Percentiles rank a stretch among this genome's conserved stretches.
Conservation (phyloP, 1,140 invertebrate species). For the Drosophila sulfurigaster region DNA sequence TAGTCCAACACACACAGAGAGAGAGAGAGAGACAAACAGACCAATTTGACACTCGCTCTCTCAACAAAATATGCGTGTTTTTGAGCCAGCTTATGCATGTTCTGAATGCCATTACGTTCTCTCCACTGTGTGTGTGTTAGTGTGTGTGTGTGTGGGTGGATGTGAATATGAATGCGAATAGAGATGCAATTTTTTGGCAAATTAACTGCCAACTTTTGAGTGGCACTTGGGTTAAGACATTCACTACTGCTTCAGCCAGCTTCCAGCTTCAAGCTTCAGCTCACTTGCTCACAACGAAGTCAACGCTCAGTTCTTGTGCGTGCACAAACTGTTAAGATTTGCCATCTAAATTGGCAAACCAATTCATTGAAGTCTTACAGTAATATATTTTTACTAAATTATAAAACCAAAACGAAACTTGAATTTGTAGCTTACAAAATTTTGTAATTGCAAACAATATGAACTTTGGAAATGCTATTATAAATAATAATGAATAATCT, state of each 20-base stretch:
- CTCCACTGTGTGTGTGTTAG: neutral
- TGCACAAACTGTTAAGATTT: neutral
- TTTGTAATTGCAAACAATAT: too few species aligned
- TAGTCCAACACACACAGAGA: neutral
- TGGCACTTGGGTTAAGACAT: slow-evolving; percentile 14
- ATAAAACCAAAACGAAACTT: too few species aligned
- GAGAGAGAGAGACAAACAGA: slow-evolving; percentile 8
- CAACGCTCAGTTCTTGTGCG: neutral
- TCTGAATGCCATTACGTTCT: slow-evolving; percentile 28
- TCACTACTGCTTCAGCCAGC: neutral
- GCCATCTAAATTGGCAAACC: too few species aligned
- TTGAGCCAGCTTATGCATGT: slow-evolving; percentile 51
- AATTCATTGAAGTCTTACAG: too few species aligned
- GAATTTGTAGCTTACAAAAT: too few species aligned
- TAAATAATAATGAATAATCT: too few species aligned
- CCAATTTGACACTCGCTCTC: slow-evolving; percentile 41
- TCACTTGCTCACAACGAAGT: too few species aligned
- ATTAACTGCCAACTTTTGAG: slow-evolving; percentile 40
- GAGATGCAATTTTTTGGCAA: slow-evolving; percentile 43
- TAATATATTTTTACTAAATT: too few species aligned
- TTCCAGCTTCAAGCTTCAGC: too few species aligned
- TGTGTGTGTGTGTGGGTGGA: neutral
- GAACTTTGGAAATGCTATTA: too few species aligned
- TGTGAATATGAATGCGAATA: slow-evolving; percentile 26
- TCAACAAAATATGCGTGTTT: slow-evolving; percentile 49